Percentiles rank a stretch among this genome's conserved stretches.
phyloP scores from a whole-genome alignment of 2,797 vertebrate genomes.

The Labeo calbasu region DNA sequence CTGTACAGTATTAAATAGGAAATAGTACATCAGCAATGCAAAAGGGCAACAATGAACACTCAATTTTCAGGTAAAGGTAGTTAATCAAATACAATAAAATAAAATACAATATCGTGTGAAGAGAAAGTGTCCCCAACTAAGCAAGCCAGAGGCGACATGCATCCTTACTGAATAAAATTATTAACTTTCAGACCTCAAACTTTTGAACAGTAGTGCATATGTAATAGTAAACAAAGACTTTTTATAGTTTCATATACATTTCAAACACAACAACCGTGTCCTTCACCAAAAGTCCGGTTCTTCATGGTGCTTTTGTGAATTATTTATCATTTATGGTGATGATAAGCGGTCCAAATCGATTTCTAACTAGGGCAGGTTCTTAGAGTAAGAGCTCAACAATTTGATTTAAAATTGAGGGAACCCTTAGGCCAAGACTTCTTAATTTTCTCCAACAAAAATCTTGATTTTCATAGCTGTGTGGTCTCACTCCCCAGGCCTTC shows the following conservation, averaged over 20 bases:
- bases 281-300: not conserved
- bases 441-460: conserved; percentile 28
- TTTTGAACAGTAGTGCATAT: not conserved
- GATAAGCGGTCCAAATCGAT: conserved; percentile 4
- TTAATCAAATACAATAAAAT: too few species aligned
- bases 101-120: too few species aligned
- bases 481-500: conserved; percentile 3
- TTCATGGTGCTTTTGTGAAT: conserved; percentile 24
- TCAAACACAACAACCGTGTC: not conserved
- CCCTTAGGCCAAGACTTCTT: not conserved
- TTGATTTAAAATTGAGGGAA: not conserved
- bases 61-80: too few species aligned
- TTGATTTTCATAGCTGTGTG: conserved; percentile 13
- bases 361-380: conserved; percentile 20
- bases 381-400: conserved; percentile 25
- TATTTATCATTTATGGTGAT: conserved; percentile 13
- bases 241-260: not conserved
- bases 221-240: not conserved
- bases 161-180: not conserved
- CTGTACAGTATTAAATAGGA: too few species aligned
- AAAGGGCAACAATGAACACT: too few species aligned
- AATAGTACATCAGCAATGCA: too few species aligned
- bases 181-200: not conserved
- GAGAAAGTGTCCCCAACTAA: too few species aligned
- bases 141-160: too few species aligned